These are phyloP conservation scores for Meteorus sp. DNA, from an alignment of 1,140 invertebrate species.

Conservation along the genomic window DNA sequence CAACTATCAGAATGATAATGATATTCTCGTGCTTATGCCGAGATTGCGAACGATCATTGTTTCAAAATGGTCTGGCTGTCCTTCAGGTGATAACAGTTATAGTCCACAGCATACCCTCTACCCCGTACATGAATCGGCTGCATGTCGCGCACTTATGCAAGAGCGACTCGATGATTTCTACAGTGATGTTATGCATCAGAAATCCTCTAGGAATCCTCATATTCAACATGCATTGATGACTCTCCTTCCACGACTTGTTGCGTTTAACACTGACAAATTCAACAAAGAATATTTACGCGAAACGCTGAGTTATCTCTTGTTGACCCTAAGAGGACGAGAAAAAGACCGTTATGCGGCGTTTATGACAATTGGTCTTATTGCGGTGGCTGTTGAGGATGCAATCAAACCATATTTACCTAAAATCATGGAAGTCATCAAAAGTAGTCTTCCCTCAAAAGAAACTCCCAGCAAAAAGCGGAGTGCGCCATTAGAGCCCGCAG, in stretches of 20 bases:
- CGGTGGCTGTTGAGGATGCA: slow-evolving; percentile 83
- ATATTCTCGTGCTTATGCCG: slow-evolving; percentile 64
- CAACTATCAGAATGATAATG: slow-evolving; percentile 59
- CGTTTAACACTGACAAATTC: slow-evolving; percentile 86
- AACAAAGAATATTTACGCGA: slow-evolving; percentile 74
- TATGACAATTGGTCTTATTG: slow-evolving; percentile 86
- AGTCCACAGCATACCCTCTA: slow-evolving; percentile 42
- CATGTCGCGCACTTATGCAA: slow-evolving; percentile 80
- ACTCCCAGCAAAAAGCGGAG: slow-evolving; percentile 71
- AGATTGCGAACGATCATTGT: slow-evolving; percentile 63
- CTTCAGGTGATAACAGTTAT: slow-evolving; percentile 32
- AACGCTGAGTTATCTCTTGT: slow-evolving; percentile 78
- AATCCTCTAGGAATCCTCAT: slow-evolving; percentile 72
- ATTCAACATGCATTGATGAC: slow-evolving; percentile 88
- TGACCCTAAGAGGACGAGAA: slow-evolving; percentile 74
- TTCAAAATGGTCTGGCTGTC: slow-evolving; percentile 56
- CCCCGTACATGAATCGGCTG: slow-evolving; percentile 79
- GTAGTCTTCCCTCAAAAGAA: slow-evolving; percentile 79
- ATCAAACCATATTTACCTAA: slow-evolving; percentile 79
- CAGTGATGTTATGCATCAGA: slow-evolving; percentile 77
- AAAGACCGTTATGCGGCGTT: slow-evolving; percentile 86
- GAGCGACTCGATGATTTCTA: slow-evolving; percentile 87
- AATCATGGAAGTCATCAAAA: slow-evolving; percentile 86
- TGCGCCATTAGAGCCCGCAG: slow-evolving; percentile 77
- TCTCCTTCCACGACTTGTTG: slow-evolving; percentile 91